Evolutionary conservation across 2,888 invertebrate genomes (phyloP).

Genomic region (Metopia argyrocephala): DNA sequence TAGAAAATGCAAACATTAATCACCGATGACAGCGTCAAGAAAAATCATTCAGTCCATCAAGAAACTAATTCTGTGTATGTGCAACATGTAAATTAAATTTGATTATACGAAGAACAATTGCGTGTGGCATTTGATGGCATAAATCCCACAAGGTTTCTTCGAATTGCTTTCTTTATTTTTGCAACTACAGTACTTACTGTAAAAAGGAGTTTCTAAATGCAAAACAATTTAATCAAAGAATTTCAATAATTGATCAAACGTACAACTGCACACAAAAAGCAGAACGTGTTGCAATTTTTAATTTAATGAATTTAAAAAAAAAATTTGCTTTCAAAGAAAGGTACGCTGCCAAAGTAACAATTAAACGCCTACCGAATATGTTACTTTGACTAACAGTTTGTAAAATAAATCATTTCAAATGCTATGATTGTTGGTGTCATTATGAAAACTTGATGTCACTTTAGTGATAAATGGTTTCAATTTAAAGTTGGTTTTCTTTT

Average conservation of each 20-base stretch:
- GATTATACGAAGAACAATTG: slow-evolving; percentile 14
- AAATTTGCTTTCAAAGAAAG: background rate
- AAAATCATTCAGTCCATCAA: slow-evolving; percentile 36
- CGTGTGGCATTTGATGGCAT: slow-evolving; percentile 46
- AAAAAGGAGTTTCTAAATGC: no score
- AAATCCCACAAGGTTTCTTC: slow-evolving; percentile 40
- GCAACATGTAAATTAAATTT: slow-evolving; percentile 51
- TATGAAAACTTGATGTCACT: slow-evolving; percentile 45
- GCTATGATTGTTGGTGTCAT: slow-evolving; percentile 41
- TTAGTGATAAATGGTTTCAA: slow-evolving; percentile 52
- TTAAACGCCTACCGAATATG: no score
- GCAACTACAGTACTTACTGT: background rate
- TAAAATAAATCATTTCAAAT: slow-evolving; percentile 3
- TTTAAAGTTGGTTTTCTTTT: background rate
- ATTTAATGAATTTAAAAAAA: background rate
- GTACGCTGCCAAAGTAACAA: background rate
- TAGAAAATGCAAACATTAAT: slow-evolving; percentile 6
- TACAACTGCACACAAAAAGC: slow-evolving; percentile 8
- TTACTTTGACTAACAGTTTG: background rate
- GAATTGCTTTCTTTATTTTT: background rate
- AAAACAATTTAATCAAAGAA: slow-evolving; percentile 36
- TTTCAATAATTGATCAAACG: slow-evolving; percentile 51
- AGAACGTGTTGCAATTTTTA: slow-evolving; percentile 49
- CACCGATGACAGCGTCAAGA: slow-evolving; percentile 30
- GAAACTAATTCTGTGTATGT: background rate